Evolutionary conservation across 2,797 vertebrate species (phyloP), one percentile per base, ranked within the genome.

Genomic region (Onychomys torridus): DNA sequence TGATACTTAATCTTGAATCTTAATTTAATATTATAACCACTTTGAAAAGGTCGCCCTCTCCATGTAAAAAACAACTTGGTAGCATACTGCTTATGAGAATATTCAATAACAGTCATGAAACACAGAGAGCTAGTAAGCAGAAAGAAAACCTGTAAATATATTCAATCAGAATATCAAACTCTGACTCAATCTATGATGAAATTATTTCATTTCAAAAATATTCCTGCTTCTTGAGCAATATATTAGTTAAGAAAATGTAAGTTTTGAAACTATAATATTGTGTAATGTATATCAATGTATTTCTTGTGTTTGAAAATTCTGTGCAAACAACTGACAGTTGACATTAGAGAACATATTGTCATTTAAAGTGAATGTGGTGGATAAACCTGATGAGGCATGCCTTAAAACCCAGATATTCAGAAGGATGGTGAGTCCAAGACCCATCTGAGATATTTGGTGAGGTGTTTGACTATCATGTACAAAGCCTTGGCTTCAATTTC

Each of bases 281-380:
- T 91, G 49, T 2, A 23, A 49, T 89, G 7, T 75, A 46, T 84
- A 40, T 73, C 21, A 34, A 86, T 2, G 63, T 92, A 63, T 65
- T 34, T 89, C 75, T n/a, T 93, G n/a, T 92, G 82, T 83, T 12
- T 16, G 84, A 79, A 83, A 65, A 55, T 49, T 65, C 11, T 57
- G 32, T 17, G 2, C 69, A 81, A 89, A 83, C 40, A 43, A 92
- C 12, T 92, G 17, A 59, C 13, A 75, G 0, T 82, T 82, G 6
- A 92, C 12, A 29, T 83, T 71, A 40, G 55, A 94, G 89, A 91
- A 71, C 10, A 5, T 91, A 61, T 88, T 75, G 13, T 43, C 19
- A 65, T 94, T 97, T 97, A 49, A 37, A 29, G 91, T 77, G 76
- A 94, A 96, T 40, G 5, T 67, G 29, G 4, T 13, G n/a, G 12